These are phyloP conservation scores for Teinopalpus imperialis DNA, from an alignment of 2,888 invertebrate species.

Conservation along the genomic window DNA sequence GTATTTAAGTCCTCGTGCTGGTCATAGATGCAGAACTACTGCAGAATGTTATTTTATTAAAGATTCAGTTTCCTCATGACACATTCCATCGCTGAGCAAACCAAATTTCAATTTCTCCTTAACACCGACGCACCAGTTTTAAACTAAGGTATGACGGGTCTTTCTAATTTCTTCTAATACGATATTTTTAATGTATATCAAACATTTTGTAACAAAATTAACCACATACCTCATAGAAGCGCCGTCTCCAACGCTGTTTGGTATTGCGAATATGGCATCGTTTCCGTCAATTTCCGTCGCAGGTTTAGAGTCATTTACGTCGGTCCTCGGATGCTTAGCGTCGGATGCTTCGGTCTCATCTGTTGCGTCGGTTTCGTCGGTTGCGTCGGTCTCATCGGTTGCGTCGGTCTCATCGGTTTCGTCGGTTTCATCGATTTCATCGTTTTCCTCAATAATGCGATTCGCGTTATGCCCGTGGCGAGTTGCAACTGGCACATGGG, in stretches of 20 bases:
- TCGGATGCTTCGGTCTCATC: slow-evolving; percentile 9
- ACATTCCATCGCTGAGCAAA: too few species aligned
- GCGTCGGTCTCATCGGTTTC: background rate
- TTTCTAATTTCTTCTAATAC: too few species aligned
- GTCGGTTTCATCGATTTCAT: slow-evolving; percentile 33
- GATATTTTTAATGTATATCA: too few species aligned
- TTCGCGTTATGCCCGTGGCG: slow-evolving; percentile 56
- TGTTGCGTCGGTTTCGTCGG: too few species aligned
- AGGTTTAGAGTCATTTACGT: background rate
- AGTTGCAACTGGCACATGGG: slow-evolving; percentile 44
- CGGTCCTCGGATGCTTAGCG: slow-evolving; percentile 8
- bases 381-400: slow-evolving; percentile 3
- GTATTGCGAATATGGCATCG: slow-evolving; percentile 33
- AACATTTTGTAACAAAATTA: too few species aligned
- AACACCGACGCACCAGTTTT: too few species aligned
- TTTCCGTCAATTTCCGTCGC: background rate
- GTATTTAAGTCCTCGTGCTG: too few species aligned
- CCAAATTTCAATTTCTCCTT: too few species aligned
- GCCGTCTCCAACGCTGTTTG: slow-evolving; percentile 40
- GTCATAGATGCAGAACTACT: too few species aligned
- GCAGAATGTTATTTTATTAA: too few species aligned
- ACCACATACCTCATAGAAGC: slow-evolving; percentile 47
- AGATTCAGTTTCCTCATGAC: too few species aligned
- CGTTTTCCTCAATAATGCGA: slow-evolving; percentile 67
- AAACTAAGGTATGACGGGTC: too few species aligned